A percentile compares a stretch with the other conserved stretches of the same genome.
Evolutionary conservation across 2,888 invertebrate species (phyloP).

Genomic region (Chrysolina haemoptera): DNA sequence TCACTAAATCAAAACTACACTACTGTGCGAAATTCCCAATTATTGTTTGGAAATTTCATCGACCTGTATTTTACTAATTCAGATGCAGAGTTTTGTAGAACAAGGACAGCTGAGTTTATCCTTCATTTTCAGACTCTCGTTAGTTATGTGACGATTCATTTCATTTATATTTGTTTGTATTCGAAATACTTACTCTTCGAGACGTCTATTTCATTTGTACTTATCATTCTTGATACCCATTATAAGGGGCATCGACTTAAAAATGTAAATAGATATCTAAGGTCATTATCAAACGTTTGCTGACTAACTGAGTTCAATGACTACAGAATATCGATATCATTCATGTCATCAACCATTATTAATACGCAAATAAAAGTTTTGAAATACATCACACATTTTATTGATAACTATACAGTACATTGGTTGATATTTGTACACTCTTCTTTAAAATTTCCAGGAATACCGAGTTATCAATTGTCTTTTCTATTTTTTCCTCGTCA

Average conservation of each 20-base stretch:
- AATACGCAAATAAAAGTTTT: slow-evolving; percentile 24
- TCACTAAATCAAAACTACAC: too few species aligned
- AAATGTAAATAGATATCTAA: slow-evolving; percentile 29
- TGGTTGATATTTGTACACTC: not conserved
- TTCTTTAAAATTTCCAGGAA: slow-evolving; percentile 1
- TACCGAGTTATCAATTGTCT: slow-evolving; percentile 36
- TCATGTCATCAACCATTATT: slow-evolving; percentile 8
- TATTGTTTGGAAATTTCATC: too few species aligned
- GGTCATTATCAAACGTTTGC: slow-evolving; percentile 39
- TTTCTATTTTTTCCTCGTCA: slow-evolving; percentile 46
- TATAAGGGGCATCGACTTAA: slow-evolving; percentile 4
- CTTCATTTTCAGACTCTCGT: too few species aligned
- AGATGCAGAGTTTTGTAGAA: too few species aligned
- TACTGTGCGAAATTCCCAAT: too few species aligned
- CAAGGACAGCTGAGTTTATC: too few species aligned
- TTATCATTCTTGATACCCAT: not conserved
- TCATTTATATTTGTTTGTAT: too few species aligned
- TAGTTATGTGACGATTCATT: too few species aligned
- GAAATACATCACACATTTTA: slow-evolving; percentile 28
- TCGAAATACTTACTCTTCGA: not conserved
- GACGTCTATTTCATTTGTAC: not conserved
- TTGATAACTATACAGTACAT: slow-evolving; percentile 11
- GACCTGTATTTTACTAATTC: too few species aligned
- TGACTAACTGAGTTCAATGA: slow-evolving; percentile 38
- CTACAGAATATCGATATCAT: slow-evolving; percentile 11